Evolutionary conservation across 2,888 invertebrate species (phyloP).

Genomic region (Melitaea athalia): DNA sequence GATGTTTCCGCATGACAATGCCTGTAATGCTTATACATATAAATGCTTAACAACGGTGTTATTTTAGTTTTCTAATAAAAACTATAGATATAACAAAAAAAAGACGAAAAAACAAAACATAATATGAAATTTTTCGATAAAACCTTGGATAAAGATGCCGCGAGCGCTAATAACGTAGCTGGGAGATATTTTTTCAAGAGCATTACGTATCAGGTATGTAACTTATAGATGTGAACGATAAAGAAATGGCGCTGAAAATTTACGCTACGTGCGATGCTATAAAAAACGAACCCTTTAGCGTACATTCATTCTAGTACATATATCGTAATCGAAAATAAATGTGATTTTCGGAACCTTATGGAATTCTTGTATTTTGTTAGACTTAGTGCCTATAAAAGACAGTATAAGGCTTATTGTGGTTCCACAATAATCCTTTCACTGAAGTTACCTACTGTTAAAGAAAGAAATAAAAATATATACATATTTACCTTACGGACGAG

Average conservation of each 20-base stretch:
- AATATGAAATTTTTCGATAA: conserved; percentile 6
- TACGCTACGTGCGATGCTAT: conserved; percentile 7
- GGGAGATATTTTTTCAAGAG: conserved; percentile 14
- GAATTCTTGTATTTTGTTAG: neutral
- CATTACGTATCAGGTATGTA: conserved; percentile 10
- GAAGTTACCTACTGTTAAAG: too few species aligned
- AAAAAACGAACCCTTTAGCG: conserved; percentile 7
- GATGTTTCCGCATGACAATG: too few species aligned
- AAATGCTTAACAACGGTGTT: too few species aligned
- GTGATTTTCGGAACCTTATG: neutral
- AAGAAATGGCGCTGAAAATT: conserved; percentile 11
- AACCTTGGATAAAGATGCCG: neutral
- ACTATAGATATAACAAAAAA: neutral
- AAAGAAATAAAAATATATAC: too few species aligned
- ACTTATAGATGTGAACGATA: conserved; percentile 16
- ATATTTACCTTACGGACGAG: conserved; percentile 89
- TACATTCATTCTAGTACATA: neutral
- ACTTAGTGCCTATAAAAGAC: neutral
- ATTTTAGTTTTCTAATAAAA: too few species aligned
- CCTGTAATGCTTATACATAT: too few species aligned
- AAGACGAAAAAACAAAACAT: neutral
- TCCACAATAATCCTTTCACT: too few species aligned
- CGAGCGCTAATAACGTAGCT: conserved; percentile 14
- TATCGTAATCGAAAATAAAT: neutral
- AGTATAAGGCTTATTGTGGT: too few species aligned